These are phyloP conservation scores for Rhodinocichla rosea DNA, from an alignment of 2,113 vertebrate genomes.

Conservation along the genomic window DNA sequence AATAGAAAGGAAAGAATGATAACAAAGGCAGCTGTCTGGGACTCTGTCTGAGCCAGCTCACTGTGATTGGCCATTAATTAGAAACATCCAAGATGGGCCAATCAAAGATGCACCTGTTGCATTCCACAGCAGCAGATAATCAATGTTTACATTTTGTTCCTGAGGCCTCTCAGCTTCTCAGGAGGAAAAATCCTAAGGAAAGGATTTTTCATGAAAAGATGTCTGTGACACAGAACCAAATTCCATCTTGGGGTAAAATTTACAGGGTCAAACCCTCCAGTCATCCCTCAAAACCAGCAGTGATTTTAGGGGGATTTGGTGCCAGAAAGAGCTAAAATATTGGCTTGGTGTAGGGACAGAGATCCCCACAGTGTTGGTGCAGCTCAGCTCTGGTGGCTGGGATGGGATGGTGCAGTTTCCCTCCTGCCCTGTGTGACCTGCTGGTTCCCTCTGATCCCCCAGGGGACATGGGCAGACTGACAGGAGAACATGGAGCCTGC, in stretches of 20 bases:
- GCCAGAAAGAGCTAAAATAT: not conserved
- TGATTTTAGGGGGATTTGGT: not conserved
- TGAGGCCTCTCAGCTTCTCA: too few relatives aligned
- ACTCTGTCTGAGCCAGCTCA: too few relatives aligned
- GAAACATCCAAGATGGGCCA: too few relatives aligned
- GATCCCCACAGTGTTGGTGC: not conserved
- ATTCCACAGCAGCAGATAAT: too few relatives aligned
- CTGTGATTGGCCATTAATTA: too few relatives aligned
- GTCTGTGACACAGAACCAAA: rapidly evolving
- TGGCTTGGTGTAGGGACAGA: not conserved
- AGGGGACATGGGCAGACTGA: not conserved
- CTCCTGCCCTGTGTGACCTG: rapidly evolving
- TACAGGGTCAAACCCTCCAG: not conserved
- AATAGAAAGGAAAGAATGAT: too few relatives aligned
- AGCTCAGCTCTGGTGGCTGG: not conserved
- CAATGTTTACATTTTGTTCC: too few relatives aligned
- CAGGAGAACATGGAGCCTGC: not conserved
- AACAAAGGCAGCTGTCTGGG: too few relatives aligned
- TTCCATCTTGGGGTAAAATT: not conserved
- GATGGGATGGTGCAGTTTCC: not conserved
- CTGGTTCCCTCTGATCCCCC: not conserved
- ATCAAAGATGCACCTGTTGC: too few relatives aligned
- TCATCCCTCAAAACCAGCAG: not conserved
- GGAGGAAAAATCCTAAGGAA: too few relatives aligned
- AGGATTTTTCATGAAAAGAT: too few relatives aligned